Conservation (phyloP, 2,113 vertebrate species). For the Chionomys nivalis region DNA sequence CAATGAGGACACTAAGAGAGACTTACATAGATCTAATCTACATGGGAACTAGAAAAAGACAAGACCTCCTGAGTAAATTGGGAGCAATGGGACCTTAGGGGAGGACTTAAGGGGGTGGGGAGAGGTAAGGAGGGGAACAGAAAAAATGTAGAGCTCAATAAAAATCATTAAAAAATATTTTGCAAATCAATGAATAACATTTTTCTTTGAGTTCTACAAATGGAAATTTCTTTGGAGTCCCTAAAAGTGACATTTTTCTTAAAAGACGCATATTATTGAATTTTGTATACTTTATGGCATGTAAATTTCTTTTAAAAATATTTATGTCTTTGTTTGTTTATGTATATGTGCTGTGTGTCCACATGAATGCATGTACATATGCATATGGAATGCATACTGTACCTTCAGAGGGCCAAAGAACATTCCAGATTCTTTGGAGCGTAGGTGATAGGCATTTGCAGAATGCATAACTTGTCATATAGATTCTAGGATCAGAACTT, state of each 20-base stretch:
- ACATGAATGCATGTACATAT: background rate
- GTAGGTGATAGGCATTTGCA: background rate
- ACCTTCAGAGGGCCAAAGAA: background rate
- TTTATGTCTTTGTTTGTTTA: background rate
- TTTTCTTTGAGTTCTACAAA: background rate
- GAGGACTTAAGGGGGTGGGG: no score
- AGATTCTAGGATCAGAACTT: background rate
- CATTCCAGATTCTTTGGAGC: background rate
- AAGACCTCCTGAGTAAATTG: no score
- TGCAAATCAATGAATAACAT: background rate
- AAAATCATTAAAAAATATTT: background rate
- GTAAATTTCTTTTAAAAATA: background rate
- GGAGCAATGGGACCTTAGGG: no score
- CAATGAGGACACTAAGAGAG: no score
- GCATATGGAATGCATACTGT: background rate
- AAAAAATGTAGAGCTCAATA: no score
- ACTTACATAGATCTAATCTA: no score
- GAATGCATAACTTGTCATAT: background rate
- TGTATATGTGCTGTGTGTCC: background rate
- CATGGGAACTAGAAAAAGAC: no score
- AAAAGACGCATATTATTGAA: accelerated
- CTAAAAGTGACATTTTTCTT: background rate
- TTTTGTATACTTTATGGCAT: background rate
- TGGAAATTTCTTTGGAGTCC: background rate
- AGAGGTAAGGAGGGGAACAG: no score